Percentiles rank a stretch among this genome's conserved stretches.
phyloP scores from a whole-genome alignment of 2,113 vertebrate species.

The Mirounga angustirostris region DNA sequence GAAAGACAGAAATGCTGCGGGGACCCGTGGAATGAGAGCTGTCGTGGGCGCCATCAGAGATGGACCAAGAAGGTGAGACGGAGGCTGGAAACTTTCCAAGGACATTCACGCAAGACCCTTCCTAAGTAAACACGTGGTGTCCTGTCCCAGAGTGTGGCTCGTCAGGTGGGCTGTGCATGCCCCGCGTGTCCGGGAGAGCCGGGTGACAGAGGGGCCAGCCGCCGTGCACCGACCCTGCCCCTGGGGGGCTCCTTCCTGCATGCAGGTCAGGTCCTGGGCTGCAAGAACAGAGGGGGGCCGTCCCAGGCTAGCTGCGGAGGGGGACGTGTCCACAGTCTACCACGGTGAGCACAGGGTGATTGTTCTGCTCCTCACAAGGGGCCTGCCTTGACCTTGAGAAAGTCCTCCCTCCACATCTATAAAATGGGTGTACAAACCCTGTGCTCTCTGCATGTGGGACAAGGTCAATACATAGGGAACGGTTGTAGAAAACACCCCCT shows the following conservation, averaged over 20 bases:
- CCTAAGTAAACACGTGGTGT: neutral
- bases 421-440: neutral
- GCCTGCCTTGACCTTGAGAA: neutral
- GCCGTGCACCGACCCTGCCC: fast-evolving
- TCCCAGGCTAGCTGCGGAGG: too few relatives aligned
- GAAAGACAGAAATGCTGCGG: neutral
- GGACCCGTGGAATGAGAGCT: neutral
- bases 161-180: too few relatives aligned
- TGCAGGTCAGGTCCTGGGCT: neutral
- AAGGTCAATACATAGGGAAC: neutral
- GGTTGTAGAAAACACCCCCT: neutral
- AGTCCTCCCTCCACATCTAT: neutral
- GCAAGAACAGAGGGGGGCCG: neutral
- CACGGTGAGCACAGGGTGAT: fast-evolving
- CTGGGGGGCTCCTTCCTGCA: neutral
- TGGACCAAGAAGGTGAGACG: neutral
- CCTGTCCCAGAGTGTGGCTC: neutral
- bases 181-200: fast-evolving
- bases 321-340: neutral
- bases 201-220: neutral
- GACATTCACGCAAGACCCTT: too few relatives aligned
- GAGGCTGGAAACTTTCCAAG: neutral
- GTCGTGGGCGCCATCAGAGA: fast-evolving
- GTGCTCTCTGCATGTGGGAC: neutral
- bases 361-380: too few relatives aligned